phyloP scores from a whole-genome alignment of 2,888 invertebrate genomes.

The Cyrtodaria siliqua region DNA sequence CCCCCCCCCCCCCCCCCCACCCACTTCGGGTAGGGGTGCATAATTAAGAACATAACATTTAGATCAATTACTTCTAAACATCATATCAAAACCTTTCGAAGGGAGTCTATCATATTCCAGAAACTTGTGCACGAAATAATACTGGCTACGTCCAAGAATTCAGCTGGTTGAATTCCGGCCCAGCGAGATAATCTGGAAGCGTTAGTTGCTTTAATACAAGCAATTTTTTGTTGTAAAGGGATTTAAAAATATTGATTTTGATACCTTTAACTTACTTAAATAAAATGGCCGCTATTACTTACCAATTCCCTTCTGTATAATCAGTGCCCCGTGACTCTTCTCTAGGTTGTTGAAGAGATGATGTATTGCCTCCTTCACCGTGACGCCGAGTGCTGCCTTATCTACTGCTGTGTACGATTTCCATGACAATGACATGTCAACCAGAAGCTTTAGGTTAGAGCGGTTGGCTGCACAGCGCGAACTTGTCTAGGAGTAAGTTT shows the following conservation, averaged over 20 bases:
- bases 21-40: no score
- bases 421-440: conserved; percentile 75
- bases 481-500: conserved; percentile 66
- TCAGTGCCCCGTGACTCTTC: conserved; percentile 70
- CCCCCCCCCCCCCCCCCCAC: no score
- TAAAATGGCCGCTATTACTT: neutral
- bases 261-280: neutral
- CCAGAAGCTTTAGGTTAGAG: conserved; percentile 76
- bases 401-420: conserved; percentile 69
- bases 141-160: no score
- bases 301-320: conserved; percentile 74
- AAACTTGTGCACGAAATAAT: no score
- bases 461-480: conserved; percentile 68
- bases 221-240: neutral
- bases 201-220: no score
- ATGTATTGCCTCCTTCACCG: conserved; percentile 70
- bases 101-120: no score
- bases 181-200: no score
- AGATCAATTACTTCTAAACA: no score
- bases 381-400: conserved; percentile 61
- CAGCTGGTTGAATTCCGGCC: no score
- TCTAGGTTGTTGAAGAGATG: conserved; percentile 75
- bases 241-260: neutral
- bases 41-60: no score
- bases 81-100: no score